Base-by-base conservation (phyloP, 2,888 invertebrate species). In the Ormyrus thymus region DNA sequence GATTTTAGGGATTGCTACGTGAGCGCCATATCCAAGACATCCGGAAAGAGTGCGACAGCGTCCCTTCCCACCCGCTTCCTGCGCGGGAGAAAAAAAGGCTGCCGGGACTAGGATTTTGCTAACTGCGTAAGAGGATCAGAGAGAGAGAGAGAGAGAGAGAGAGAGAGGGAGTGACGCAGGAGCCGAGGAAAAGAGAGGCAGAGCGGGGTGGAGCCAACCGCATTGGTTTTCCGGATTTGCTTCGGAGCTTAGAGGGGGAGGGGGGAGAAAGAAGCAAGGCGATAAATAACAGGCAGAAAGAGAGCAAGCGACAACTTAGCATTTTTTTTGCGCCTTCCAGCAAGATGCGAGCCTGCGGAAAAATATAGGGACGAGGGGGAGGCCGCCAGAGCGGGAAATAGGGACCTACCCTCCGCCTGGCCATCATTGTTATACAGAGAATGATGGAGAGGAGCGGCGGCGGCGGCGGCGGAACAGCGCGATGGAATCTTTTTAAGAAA, bases 401-500 rank as follows among this genome's bases (percentile, higher is more conserved):
- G 46, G 59, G 58, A 13, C 13, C 53, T 55, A 66, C 68, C 62
- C 73, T 73, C 56, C 77, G 51, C 72, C 74, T 79, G 79, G 75
- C 80, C 83, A 82, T 85, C 84, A 86, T 86, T 84, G 84, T 85
- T 83, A 76, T 74, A 83, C 77, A 81, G 81, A 84, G 84, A 84
- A 84, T 84, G 82, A 83, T 82, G 83, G 78, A 82, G 83, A 78
- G 69, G 59, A 66, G 65, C 11, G 53, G 61, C 59, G 72, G 29
- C 29, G 29, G 29, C 29, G 2, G 29, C 29, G 29, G 4, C 29
- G 29, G 29, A 29, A 29, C 29, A 29, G 29, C 51, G 65, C 83
- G 83, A 86, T 85, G 81, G 79, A 83, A 87, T 86, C 85, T 86
- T 85, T 84, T 84, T 81, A 78, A 81, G 68, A 76, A 84, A 83